Evolutionary conservation across 1,140 invertebrate genomes (phyloP), one percentile per base, ranked within the genome.

Genomic region (Potamilus streckersoni): DNA sequence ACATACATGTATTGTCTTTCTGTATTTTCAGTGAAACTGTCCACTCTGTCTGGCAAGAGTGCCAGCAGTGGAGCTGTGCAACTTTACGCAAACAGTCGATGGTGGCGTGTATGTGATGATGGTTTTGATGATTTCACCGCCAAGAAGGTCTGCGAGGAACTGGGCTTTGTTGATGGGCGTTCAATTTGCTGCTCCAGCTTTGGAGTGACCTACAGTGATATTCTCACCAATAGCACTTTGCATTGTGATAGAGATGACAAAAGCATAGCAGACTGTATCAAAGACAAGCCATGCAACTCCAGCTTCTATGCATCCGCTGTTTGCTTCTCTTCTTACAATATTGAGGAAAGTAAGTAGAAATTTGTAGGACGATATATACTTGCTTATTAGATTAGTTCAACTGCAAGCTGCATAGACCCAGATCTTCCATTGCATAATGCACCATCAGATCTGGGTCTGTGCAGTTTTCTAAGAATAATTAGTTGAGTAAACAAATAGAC

Each of bases 171-270:
- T 19, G 82, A 84, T 58, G 84, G 84, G 20, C 76, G 76, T 27
- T 76, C 82, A 31, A 59, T 86, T 8, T 82, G 80, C 61, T 84
- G 84, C 57, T 84, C 84, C n/a, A 83, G 82, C 16, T 83, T 71
- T 74, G 82, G 82, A 6, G 56, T 23, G 19, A 27, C n/a, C 6
- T 80, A 78, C 31, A 69, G 64, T 17, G 75, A 71, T 62, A 72
- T 63, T 23, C 73, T 64, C 69, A 65, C 74, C n/a, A 23, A 71
- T 12, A 59, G 69, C 19, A 82, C 78, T 3, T 64, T 85, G 66
- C 69, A 58, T 16, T 85, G 84, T 75, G 31, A 65, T 15, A 79
- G 79, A 49, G 20, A 59, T 2, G 81, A 85, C n/a, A 63, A 64
- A 17, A 66, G 69, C 23, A 69, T 81, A 0, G 67, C 70, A 20